Base-by-base conservation (phyloP, 2,888 invertebrate species). In the Latheticus oryzae region DNA sequence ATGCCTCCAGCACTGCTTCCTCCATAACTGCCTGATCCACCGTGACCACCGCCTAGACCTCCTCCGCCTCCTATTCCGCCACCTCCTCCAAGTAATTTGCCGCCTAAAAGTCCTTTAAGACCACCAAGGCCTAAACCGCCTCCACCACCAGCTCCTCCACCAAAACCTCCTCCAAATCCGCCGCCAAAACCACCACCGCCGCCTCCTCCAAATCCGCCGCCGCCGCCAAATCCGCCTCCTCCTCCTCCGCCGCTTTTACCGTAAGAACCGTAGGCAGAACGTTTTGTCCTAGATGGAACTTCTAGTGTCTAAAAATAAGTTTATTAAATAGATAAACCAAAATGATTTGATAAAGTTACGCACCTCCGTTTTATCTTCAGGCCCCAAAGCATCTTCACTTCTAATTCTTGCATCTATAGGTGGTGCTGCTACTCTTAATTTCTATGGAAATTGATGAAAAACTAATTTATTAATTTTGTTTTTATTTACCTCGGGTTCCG, bases 101-200 rank as follows among this genome's bases (percentile, higher is more conserved):
- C 8, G 8, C 37, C 37, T 45, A 32, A 32, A 5, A 45, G 45
- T 35, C 59, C 61, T 24, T 28, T 28, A 40, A 37, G 38, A 17
- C 73, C 76, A 75, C 78, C 52, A 24, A 48, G 75, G 2, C 80
- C 80, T 78, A 38, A 26, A 8, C 40, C 48, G 3, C 55, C 48
- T 23, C 74, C 76, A 76, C 78, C 78, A 72, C 76, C 76, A 71
- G 78, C 74, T 74, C 76, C 76, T 76, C 75, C 76, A 72, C 73
- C 78, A n/a, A 35, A 35, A n/a, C 45, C 45, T 8, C 37, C 47
- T 23, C 55, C 40, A 8, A 38, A 37, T 28, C 48, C 55, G 1
- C 54, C 54, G 9, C 54, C 52, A 5, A 21, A 38, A 30, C 42
- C 43, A 9, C 53, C 43, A 5, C 53, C 53, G 12, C 33, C 12